Evolutionary conservation across 1,140 invertebrate species (phyloP).

Genomic region (Leucophenga varia): DNA sequence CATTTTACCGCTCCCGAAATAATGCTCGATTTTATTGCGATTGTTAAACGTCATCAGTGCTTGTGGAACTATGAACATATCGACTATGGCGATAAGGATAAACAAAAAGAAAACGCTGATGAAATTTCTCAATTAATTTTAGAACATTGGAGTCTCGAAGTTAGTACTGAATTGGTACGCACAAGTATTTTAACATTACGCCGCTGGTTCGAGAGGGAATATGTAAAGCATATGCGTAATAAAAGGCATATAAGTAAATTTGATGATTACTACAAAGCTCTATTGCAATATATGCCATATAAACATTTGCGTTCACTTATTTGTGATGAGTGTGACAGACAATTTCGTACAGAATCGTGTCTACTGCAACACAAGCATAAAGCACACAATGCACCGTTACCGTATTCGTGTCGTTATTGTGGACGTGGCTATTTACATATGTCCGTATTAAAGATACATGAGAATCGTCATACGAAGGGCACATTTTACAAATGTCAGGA

Average conservation of each 20-base stretch:
- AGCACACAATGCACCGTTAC: constrained; percentile 7
- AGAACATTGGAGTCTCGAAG: constrained; percentile 5
- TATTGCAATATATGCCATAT: constrained; percentile 18
- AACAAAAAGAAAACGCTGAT: constrained; percentile 12
- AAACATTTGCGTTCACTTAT: constrained; percentile 3
- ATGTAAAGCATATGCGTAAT: constrained; percentile 4
- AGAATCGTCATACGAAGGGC: constrained; percentile 13
- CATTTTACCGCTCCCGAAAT: constrained; percentile 7
- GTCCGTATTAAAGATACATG: constrained; percentile 16
- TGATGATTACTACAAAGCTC: constrained; percentile 10
- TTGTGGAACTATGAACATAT: constrained; percentile 12
- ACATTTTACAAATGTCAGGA: constrained; percentile 13
- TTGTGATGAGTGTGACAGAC: constrained; percentile 19
- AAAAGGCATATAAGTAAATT: constrained; percentile 1
- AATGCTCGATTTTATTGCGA: constrained; percentile 19
- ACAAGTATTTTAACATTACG: constrained; percentile 10
- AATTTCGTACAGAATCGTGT: constrained; percentile 13
- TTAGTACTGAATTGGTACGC: constrained; percentile 6
- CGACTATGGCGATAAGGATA: constrained; percentile 4
- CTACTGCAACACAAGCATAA: constrained; percentile 19
- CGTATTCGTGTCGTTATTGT: constrained; percentile 20
- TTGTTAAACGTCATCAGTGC: constrained; percentile 10
- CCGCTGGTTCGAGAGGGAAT: constrained; percentile 18
- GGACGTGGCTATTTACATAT: constrained; percentile 7
- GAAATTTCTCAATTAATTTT: constrained; percentile 3